Percentiles rank a stretch among this genome's conserved stretches.
These are phyloP conservation scores for Pantherophis vulpinus DNA, from an alignment of 2,797 vertebrate species.

Conservation along the genomic window DNA sequence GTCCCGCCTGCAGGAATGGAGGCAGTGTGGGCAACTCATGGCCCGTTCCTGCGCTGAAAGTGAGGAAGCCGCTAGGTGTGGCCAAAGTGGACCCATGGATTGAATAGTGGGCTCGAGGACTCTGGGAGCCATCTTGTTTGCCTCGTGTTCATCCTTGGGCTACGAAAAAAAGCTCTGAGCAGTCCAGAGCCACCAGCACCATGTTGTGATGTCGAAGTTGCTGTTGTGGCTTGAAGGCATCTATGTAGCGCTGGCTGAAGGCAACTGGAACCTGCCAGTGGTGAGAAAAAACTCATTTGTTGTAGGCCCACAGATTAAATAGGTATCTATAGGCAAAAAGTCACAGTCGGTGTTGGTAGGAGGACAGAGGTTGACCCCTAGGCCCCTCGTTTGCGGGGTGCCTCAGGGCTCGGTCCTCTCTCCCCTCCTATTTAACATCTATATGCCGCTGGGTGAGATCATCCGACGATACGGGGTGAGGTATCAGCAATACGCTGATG, in stretches of 20 bases:
- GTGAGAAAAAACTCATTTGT: not conserved
- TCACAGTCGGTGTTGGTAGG: too few relatives aligned
- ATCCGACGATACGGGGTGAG: too few relatives aligned
- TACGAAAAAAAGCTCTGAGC: slow-evolving; percentile 51
- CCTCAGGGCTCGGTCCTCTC: too few relatives aligned
- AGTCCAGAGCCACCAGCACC: slow-evolving; percentile 44
- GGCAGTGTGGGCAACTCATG: not conserved
- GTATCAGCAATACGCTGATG: too few relatives aligned
- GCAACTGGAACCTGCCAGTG: slow-evolving; percentile 35
- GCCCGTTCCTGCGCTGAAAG: not conserved
- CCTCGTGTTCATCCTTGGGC: slow-evolving; percentile 15
- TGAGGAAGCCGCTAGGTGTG: not conserved
- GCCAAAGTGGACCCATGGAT: not conserved
- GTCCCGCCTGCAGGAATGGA: slow-evolving; percentile 28
- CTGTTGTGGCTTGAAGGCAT: slow-evolving; percentile 43
- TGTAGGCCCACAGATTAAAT: not conserved
- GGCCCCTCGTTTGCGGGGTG: too few relatives aligned
- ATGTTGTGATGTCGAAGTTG: slow-evolving; percentile 4
- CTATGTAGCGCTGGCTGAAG: slow-evolving; percentile 44
- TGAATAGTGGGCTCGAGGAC: not conserved
- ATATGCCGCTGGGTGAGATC: too few relatives aligned
- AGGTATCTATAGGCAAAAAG: not conserved
- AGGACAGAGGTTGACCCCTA: too few relatives aligned
- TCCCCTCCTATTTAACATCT: too few relatives aligned
- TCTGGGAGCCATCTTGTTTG: not conserved